phyloP scores from a whole-genome alignment of 2,113 vertebrate genomes.

The Zingel zingel region DNA sequence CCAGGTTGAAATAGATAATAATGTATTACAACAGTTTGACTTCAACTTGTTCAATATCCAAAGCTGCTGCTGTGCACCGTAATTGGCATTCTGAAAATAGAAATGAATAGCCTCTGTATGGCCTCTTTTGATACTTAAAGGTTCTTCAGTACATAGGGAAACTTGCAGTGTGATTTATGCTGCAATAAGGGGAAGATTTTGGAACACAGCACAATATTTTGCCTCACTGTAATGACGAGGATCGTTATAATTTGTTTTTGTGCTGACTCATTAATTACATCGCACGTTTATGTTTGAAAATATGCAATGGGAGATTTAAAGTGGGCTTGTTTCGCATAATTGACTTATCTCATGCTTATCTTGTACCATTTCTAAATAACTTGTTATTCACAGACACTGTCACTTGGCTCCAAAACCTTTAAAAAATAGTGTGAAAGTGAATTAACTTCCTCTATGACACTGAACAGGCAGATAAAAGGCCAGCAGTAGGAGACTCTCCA shows the following conservation, averaged over 20 bases:
- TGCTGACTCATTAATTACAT: constrained; percentile 34
- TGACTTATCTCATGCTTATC: constrained; percentile 23
- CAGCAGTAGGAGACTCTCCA: constrained; percentile 34
- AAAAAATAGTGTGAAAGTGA: constrained; percentile 60
- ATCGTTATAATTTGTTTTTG: constrained; percentile 42
- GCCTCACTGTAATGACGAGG: constrained; percentile 22
- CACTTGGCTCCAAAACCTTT: constrained; percentile 41
- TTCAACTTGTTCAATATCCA: constrained; percentile 73
- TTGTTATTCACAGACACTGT: constrained; percentile 29
- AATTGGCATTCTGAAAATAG: constrained; percentile 77
- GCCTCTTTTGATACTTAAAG: constrained; percentile 52
- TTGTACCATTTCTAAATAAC: constrained; percentile 22
- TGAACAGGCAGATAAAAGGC: constrained; percentile 51
- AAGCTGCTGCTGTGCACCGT: constrained; percentile 72
- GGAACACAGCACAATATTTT: constrained; percentile 27
- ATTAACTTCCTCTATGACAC: constrained; percentile 65
- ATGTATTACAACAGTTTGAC: constrained; percentile 80
- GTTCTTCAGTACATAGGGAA: constrained; percentile 38
- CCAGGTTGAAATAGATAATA: constrained; percentile 76
- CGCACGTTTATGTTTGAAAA: constrained; percentile 15
- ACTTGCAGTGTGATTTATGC: constrained; percentile 50
- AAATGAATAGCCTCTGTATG: constrained; percentile 66
- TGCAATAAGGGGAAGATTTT: constrained; percentile 27
- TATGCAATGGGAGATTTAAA: constrained; percentile 25
- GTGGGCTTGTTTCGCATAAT: constrained; percentile 27